Evolutionary conservation across 2,797 vertebrate genomes (phyloP), one percentile per base, ranked within the genome.

Genomic region (Malacoctenus gilli): DNA sequence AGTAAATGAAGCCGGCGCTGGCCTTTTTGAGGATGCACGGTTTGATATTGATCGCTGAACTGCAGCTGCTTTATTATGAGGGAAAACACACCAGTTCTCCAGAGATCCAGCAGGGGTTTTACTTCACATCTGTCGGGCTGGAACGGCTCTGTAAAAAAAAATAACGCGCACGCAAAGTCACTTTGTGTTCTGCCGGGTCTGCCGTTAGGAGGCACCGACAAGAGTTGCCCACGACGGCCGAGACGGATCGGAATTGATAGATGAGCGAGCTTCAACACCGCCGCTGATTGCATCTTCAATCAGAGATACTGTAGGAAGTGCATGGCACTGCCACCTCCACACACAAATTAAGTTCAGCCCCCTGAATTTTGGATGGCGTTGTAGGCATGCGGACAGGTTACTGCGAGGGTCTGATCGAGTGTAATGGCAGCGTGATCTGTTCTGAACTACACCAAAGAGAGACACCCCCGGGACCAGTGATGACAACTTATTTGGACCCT

Each of bases 401-500:
- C 68, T 77, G 30, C 40, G 9, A 68, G 31, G n/a, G 37, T 43
- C 47, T 68, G 18, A n/a, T 44, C 2, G 0, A 67, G 50, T 35
- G 48, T 74, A 77, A 73, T 44, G 21, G 44, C 43, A 41, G 16
- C 14, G 59, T 65, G 81, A 72, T 81, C 62, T 64, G 68, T 74
- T 68, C 14, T 56, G 62, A 75, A 51, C 68, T 48, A 52, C 59
- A 53, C 44, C 50, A 66, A 35, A 57, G 62, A 62, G 51, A 73
- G 61, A 39, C 66, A 53, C 79, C 46, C 47, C 5, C 0, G 50
- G 72, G 80, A 68, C 65, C 44, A 14, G 58, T 51, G 72, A 78
- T 75, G 83, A 85, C 80, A 89, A 81, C 80, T 85, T 82, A 82
- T 83, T 86, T 82, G 46, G 59, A 67, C 35, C 55, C 44, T 59